phyloP scores from a whole-genome alignment of 2,888 invertebrate species.

The Atherix ibis region DNA sequence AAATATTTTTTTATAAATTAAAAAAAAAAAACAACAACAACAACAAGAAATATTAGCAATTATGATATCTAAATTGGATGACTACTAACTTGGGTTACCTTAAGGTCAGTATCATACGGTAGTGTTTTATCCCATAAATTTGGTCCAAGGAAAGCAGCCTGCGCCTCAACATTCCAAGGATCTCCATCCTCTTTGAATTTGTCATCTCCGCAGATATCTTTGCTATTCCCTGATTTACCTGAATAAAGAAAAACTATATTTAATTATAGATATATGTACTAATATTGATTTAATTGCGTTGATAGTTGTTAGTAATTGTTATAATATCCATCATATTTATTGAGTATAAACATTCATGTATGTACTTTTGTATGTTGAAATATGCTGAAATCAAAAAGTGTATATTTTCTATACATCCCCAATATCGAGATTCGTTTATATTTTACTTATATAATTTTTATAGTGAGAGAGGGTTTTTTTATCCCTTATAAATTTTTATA shows the following conservation, averaged over 20 bases:
- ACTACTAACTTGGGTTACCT: constrained; percentile 62
- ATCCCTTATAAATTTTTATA: no score
- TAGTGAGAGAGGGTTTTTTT: no score
- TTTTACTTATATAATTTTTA: no score
- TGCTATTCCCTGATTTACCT: constrained; percentile 42
- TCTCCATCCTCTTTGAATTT: constrained; percentile 71
- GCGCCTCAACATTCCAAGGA: constrained; percentile 80
- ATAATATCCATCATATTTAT: no score
- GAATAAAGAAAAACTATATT: constrained; percentile 25
- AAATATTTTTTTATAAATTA: no score
- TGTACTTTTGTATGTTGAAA: no score
- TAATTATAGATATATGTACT: constrained; percentile 15
- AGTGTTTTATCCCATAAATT: constrained; percentile 91
- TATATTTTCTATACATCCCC: no score
- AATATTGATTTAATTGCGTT: constrained; percentile 6
- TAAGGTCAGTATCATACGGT: constrained; percentile 87
- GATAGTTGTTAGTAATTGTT: constrained; percentile 1
- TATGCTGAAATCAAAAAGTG: no score
- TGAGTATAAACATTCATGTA: no score
- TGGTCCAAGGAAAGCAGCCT: constrained; percentile 90
- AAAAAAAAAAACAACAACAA: not conserved
- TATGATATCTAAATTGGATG: constrained; percentile 17
- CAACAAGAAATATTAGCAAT: constrained; percentile 6
- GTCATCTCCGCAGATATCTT: constrained; percentile 34
- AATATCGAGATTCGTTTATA: no score